Base-by-base conservation (phyloP, 1,140 invertebrate species). In the Hypsibius dujardini region DNA sequence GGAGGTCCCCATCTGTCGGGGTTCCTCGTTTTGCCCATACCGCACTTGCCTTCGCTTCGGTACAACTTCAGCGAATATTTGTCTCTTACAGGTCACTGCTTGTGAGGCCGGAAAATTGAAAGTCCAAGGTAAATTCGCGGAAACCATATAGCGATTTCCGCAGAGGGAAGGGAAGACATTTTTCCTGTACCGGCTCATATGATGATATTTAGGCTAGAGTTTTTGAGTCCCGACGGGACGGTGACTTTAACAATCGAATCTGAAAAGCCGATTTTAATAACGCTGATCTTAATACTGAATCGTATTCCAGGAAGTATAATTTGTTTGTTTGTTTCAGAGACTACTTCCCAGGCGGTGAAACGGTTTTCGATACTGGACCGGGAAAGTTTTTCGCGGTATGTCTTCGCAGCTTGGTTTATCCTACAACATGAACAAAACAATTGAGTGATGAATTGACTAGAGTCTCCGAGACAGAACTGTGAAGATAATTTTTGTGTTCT, bases 171-270 rank as follows among this genome's bases (percentile, higher is more conserved):
- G 28, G 28, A 28, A 28, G 28, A 28, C 28, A n/a, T 56, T 56
- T n/a, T n/a, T 56, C 50, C n/a, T n/a, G 50, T 12, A 56, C 7
- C 7, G n/a, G 50, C 50, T 56, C n/a, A 12, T 56, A 56, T 56
- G 50, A 56, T 56, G 50, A 56, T n/a, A 7, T 56, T n/a, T 56
- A 56, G 50, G 50, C 50, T 56, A 56, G 50, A 56, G 50, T 56
- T 56, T 56, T 56, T 56, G 50, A 56, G 50, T 56, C 50, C 7
- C n/a, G 7, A 56, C 7, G 50, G n/a, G 50, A n/a, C 50, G 7
- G 50, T 56, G 50, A 56, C 7, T 7, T 56, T 56, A 56, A 56
- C n/a, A 7, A 56, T 56, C 50, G 50, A 56, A 56, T 56, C 50
- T 56, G 50, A 56, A 56, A 28, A 28, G 28, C 28, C 28, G 28